Evolutionary conservation across 2,888 invertebrate genomes (phyloP).

Genomic region (Clusia tigrina): DNA sequence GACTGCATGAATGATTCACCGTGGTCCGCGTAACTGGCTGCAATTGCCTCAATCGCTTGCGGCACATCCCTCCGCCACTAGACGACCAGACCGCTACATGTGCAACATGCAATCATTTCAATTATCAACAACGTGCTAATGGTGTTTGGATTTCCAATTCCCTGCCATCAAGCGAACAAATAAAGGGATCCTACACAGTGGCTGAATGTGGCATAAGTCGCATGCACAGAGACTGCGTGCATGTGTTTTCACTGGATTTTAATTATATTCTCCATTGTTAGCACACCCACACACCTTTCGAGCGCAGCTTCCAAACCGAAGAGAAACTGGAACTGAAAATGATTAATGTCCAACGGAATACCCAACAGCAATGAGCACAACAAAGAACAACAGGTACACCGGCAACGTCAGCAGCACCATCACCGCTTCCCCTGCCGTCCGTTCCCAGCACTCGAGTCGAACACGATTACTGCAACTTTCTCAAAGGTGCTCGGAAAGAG

Average conservation of each 20-base stretch:
- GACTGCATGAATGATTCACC: too few species aligned
- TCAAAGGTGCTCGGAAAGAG: too few species aligned
- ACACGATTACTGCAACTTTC: too few species aligned
- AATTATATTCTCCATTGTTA: constrained; percentile 6
- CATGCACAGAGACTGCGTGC: too few species aligned
- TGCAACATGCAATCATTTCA: constrained; percentile 20
- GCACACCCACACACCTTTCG: constrained; percentile 2
- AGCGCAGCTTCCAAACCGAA: background rate
- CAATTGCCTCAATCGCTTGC: too few species aligned
- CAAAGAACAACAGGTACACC: background rate
- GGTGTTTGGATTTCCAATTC: background rate
- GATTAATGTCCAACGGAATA: constrained; percentile 7
- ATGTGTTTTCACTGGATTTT: background rate
- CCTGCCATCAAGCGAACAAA: background rate
- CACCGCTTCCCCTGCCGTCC: too few species aligned
- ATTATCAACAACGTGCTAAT: constrained; percentile 51
- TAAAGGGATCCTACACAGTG: background rate
- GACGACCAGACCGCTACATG: background rate
- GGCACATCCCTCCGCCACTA: background rate
- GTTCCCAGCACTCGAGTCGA: too few species aligned
- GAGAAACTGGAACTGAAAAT: background rate
- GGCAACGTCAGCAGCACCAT: background rate
- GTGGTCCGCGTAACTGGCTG: too few species aligned
- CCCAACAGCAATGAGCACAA: background rate
- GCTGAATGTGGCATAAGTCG: background rate